These are phyloP conservation scores for Drepana falcataria DNA, from an alignment of 2,888 invertebrate species.

Conservation along the genomic window DNA sequence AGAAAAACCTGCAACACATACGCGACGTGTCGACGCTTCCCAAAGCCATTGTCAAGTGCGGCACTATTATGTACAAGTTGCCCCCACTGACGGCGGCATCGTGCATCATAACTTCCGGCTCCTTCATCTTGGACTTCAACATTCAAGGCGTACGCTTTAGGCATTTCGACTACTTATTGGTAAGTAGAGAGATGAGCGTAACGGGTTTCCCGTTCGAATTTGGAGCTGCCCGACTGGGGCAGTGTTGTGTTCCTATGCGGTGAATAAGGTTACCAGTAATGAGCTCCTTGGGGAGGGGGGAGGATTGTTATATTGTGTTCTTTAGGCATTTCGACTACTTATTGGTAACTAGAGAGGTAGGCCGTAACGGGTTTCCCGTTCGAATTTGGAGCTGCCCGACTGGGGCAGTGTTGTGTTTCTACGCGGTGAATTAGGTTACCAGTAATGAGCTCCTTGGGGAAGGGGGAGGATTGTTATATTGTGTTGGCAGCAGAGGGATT, in stretches of 20 bases:
- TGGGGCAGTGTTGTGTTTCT: no score
- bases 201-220: no score
- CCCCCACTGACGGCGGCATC: conserved; percentile 65
- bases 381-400: no score
- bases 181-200: conserved; percentile 18
- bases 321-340: conserved; percentile 62
- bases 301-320: not conserved
- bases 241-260: no score
- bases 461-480: no score
- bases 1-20: conserved; percentile 58
- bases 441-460: no score
- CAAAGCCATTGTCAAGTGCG: conserved; percentile 71
- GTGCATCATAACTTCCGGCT: conserved; percentile 68
- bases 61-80: conserved; percentile 62
- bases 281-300: no score
- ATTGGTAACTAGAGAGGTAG: conserved; percentile 36
- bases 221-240: no score
- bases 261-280: no score
- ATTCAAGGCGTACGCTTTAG: conserved; percentile 66
- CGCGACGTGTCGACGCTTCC: conserved; percentile 61
- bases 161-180: conserved; percentile 62
- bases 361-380: no score
- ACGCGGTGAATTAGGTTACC: no score
- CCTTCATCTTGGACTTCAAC: conserved; percentile 70
- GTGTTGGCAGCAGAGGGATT: no score